Evolutionary conservation across 2,113 vertebrate genomes (phyloP), one percentile per base, ranked within the genome.

Genomic region (Rhynchomys soricoides): DNA sequence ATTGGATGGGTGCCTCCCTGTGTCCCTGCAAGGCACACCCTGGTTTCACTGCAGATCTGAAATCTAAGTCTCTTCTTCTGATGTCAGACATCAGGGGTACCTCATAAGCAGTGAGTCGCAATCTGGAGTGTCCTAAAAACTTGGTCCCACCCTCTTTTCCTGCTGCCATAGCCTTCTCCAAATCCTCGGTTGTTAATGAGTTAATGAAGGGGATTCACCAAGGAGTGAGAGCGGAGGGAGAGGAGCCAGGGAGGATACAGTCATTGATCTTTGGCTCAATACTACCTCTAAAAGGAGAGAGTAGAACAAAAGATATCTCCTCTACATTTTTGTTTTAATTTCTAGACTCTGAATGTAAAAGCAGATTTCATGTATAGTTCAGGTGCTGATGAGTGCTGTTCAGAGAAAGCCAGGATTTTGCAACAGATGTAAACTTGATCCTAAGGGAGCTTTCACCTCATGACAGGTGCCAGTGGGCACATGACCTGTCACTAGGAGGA

Each of bases 11-110:
- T 94, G 90, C 92, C 95, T 96, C 86, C 62, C n/a, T 62, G 79
- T 85, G 95, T 91, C 87, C 37, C 19, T 64, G 70, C 1, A n/a
- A 95, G 94, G 40, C 90, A 91, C 77, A 11, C 86, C 97, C 85
- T 77, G 55, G 97, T 96, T 97, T 97, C 97, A 95, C 90, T 96
- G 64, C 13, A 96, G 95, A 95, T 95, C 86, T 96, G 90, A 90
- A 91, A 96, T 93, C 93, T 91, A 78, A 89, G 83, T 87, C 85
- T 87, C 26, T 97, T 59, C 66, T 86, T 71, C 75, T 95, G 94
- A 96, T 82, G 82, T 95, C 93, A 91, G 88, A 90, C 43, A 34
- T 77, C n/a, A 3, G 22, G 55, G 85, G 24, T 85, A 66, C 83
- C 66, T 87, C 81, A 24, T 8, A 64, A n/a, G 85, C 10, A 31